phyloP scores from a whole-genome alignment of 1,140 invertebrate species.

The Conopomorpha cramerella region DNA sequence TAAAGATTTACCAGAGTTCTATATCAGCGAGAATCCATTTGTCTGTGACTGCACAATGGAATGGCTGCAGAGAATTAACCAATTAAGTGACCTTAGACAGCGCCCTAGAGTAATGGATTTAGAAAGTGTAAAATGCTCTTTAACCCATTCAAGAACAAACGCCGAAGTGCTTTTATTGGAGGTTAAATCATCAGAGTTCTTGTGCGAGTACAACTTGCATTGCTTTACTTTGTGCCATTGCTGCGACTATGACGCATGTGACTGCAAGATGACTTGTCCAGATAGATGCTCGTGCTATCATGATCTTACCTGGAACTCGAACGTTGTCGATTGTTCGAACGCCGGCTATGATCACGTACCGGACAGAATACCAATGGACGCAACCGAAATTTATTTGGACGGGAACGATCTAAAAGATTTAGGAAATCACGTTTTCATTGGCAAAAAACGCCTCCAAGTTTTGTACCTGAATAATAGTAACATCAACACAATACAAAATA shows the following conservation, averaged over 20 bases:
- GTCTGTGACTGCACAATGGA: conserved; percentile 85
- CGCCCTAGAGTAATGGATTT: conserved; percentile 85
- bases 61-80: conserved; percentile 81
- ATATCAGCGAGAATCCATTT: conserved; percentile 80
- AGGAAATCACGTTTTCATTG: conserved; percentile 85
- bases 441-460: conserved; percentile 81
- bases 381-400: conserved; percentile 86
- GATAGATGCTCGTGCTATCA: conserved; percentile 87
- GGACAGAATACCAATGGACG: conserved; percentile 86
- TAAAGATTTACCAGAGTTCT: conserved; percentile 74
- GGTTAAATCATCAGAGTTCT: conserved; percentile 79
- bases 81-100: conserved; percentile 71
- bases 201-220: conserved; percentile 85
- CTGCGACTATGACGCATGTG: conserved; percentile 90
- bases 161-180: conserved; percentile 73
- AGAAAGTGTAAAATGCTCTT: conserved; percentile 80
- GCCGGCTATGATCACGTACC: conserved; percentile 75
- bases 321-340: conserved; percentile 87
- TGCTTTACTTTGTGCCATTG: conserved; percentile 89
- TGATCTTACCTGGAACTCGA: conserved; percentile 89
- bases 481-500: conserved; percentile 77
- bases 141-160: conserved; percentile 75
- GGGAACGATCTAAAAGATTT: conserved; percentile 83
- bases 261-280: conserved; percentile 91
- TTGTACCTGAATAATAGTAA: conserved; percentile 84